Conservation (phyloP, 2,888 invertebrate genomes). For the Lepeophtheirus nordmannii region DNA sequence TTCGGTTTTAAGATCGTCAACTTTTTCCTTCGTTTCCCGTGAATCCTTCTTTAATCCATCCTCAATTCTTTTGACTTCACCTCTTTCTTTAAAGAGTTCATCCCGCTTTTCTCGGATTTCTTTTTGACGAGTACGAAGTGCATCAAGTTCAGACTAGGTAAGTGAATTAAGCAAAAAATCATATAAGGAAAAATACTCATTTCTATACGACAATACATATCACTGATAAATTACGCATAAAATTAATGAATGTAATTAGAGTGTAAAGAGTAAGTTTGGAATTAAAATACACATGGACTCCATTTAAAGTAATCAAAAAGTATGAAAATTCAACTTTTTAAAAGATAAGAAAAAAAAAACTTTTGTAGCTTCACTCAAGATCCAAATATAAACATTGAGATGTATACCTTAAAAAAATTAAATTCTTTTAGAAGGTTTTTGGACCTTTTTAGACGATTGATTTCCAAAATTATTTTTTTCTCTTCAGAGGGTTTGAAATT, state of each 20-base stretch:
- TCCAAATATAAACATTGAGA: background rate
- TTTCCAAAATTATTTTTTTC: background rate
- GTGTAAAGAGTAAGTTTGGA: too few relatives aligned
- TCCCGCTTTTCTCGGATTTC: background rate
- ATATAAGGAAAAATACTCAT: too few relatives aligned
- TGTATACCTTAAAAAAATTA: constrained; percentile 1
- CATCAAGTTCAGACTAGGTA: background rate
- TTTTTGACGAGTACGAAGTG: background rate
- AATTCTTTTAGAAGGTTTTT: background rate
- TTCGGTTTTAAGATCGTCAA: constrained; percentile 4
- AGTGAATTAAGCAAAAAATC: background rate
- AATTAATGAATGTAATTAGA: too few relatives aligned
- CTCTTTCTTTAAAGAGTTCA: background rate
- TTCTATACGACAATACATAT: too few relatives aligned
- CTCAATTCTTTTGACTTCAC: background rate
- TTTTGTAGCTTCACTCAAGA: too few relatives aligned
- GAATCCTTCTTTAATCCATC: background rate
- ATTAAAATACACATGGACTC: too few relatives aligned
- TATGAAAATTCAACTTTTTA: too few relatives aligned
- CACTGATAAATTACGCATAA: too few relatives aligned
- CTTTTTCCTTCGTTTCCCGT: background rate
- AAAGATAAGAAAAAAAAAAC: too few relatives aligned
- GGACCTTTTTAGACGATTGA: background rate
- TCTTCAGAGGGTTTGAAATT: background rate
- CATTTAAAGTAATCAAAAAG: too few relatives aligned